A percentile compares a stretch with the other conserved stretches of the same genome.
phyloP scores from a whole-genome alignment of 2,888 invertebrate genomes.

The Acanthosoma haemorrhoidale region DNA sequence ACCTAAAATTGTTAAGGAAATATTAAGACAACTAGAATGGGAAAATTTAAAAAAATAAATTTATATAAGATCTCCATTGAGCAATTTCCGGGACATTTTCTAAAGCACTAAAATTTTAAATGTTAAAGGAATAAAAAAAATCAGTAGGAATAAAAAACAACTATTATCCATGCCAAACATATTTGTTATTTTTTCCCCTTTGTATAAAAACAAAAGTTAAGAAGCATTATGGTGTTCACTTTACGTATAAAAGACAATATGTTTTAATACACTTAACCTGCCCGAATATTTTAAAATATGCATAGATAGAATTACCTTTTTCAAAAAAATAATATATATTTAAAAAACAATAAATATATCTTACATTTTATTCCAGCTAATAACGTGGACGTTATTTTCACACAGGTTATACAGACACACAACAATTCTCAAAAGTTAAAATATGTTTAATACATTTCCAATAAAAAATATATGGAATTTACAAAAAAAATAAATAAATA shows the following conservation, averaged over 20 bases:
- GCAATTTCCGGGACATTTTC: slow-evolving; percentile 16
- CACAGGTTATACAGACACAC: slow-evolving; percentile 15
- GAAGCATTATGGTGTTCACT: slow-evolving; percentile 23
- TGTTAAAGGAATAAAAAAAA: not conserved
- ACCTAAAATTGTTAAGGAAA: not conserved
- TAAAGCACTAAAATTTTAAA: not conserved
- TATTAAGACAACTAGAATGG: slow-evolving; percentile 24
- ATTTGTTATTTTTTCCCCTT: not conserved
- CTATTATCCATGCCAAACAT: slow-evolving; percentile 1
- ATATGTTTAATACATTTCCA: slow-evolving; percentile 22
- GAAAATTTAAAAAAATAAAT: not conserved
- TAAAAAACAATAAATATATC: slow-evolving; percentile 26
- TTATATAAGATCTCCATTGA: slow-evolving; percentile 4
- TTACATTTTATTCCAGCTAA: slow-evolving; percentile 20
- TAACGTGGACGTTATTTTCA: slow-evolving; percentile 21
- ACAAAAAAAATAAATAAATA: too few relatives aligned
- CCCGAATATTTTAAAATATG: not conserved
- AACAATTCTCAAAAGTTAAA: slow-evolving; percentile 19
- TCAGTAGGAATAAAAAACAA: not conserved
- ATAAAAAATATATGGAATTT: slow-evolving; percentile 30
- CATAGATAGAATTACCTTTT: slow-evolving; percentile 18
- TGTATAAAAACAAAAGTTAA: not conserved
- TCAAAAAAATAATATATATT: slow-evolving; percentile 27
- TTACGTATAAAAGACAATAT: slow-evolving; percentile 17
- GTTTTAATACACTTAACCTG: slow-evolving; percentile 11